Conservation (phyloP, 2,113 vertebrate species). For the Leptocoma aspasia region DNA sequence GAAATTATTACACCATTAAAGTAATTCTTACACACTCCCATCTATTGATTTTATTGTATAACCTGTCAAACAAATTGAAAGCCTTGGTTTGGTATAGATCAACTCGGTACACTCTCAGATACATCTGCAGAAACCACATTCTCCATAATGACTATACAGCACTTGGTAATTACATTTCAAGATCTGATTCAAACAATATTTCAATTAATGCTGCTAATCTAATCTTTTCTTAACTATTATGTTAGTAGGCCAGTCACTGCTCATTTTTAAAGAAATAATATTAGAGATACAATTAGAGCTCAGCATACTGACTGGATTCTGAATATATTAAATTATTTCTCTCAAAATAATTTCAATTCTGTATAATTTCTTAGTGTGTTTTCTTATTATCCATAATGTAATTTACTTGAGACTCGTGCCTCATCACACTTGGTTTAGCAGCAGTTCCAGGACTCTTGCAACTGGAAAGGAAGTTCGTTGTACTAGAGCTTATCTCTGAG, state of each 20-base stretch:
- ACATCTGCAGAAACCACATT: rapidly evolving
- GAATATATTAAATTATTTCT: background rate
- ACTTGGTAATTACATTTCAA: background rate
- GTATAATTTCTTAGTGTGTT: background rate
- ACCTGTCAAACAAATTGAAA: background rate
- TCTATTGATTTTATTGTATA: background rate
- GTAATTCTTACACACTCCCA: background rate
- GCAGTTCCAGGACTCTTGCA: background rate
- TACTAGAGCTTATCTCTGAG: background rate
- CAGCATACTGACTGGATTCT: background rate
- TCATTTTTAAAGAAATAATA: background rate
- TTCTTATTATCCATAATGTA: background rate
- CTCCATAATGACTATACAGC: background rate
- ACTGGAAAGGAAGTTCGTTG: background rate
- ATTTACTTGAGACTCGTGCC: background rate
- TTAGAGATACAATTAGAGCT: background rate
- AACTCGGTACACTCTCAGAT: background rate
- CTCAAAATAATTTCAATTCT: background rate
- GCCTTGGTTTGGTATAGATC: background rate
- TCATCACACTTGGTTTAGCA: rapidly evolving
- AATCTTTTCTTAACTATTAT: background rate
- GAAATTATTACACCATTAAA: background rate
- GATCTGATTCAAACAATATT: background rate
- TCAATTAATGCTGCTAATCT: background rate
- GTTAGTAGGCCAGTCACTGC: background rate